Evolutionary conservation across 2,888 invertebrate species (phyloP).

Genomic region (Crioceris asparagi): DNA sequence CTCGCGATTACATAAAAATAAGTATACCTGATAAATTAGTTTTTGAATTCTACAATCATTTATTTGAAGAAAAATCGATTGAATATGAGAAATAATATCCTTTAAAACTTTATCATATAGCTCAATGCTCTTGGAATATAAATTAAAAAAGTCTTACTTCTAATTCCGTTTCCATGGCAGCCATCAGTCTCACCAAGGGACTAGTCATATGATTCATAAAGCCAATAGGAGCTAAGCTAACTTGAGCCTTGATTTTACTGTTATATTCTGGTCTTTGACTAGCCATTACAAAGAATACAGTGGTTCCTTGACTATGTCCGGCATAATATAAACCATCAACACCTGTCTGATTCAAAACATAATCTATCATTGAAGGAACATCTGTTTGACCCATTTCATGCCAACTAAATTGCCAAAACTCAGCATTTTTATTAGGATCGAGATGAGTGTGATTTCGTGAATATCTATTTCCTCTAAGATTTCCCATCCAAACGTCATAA

Average conservation of each 20-base stretch:
- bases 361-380: conserved; percentile 64
- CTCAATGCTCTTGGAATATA: no score
- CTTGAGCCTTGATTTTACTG: conserved; percentile 51
- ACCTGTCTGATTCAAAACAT: conserved; percentile 49
- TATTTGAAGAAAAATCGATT: no score
- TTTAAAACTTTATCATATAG: no score
- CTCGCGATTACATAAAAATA: no score
- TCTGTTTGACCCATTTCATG: conserved; percentile 69
- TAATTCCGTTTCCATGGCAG: no score
- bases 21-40: no score
- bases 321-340: conserved; percentile 56
- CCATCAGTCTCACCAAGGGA: conserved; percentile 20
- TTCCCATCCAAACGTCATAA: conserved; percentile 50
- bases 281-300: conserved; percentile 54
- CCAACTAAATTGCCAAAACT: conserved; percentile 43
- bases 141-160: no score
- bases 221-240: conserved; percentile 58
- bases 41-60: no score
- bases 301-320: conserved; percentile 73
- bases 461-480: conserved; percentile 48
- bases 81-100: no score
- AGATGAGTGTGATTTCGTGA: conserved; percentile 39
- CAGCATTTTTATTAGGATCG: conserved; percentile 27
- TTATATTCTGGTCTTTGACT: conserved; percentile 53
- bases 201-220: conserved; percentile 44